Conservation (phyloP, 2,113 vertebrate species). For the Andinoacara biseriatus region DNA sequence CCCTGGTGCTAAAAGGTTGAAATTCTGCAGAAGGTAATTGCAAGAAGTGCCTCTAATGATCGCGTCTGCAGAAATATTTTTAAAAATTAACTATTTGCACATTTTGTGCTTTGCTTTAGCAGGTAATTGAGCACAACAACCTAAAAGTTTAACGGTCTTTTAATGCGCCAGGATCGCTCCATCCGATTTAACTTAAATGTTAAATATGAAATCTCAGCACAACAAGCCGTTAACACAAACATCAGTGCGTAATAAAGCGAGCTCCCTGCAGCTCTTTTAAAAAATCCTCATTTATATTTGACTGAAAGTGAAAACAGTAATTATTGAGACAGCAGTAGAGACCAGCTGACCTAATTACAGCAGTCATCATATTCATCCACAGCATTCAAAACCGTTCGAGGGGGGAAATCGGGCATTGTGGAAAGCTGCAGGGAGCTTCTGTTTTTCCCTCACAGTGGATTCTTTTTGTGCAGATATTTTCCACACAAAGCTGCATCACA, state of each 20-base stretch:
- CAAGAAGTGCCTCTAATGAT: neutral
- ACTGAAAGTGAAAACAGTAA: neutral
- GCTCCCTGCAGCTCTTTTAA: neutral
- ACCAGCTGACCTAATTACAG: neutral
- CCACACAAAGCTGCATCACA: neutral
- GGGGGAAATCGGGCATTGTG: neutral
- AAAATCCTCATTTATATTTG: neutral
- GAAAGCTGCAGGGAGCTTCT: neutral
- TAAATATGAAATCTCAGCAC: neutral
- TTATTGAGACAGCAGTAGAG: neutral
- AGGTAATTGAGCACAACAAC: neutral
- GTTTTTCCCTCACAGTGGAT: rapidly evolving
- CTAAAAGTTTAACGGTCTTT: rapidly evolving
- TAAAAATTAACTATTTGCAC: too few relatives aligned
- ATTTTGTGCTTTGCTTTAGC: neutral
- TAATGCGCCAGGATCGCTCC: neutral
- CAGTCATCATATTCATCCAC: rapidly evolving
- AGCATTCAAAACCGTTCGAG: neutral
- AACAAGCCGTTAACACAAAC: neutral
- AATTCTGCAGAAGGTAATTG: rapidly evolving
- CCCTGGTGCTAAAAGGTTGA: neutral
- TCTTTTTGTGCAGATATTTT: neutral
- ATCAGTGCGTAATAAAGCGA: neutral
- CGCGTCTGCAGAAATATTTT: neutral
- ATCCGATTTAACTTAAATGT: rapidly evolving